Evolutionary conservation across 2,888 invertebrate genomes (phyloP).

Genomic region (Danaus chrysippus): DNA sequence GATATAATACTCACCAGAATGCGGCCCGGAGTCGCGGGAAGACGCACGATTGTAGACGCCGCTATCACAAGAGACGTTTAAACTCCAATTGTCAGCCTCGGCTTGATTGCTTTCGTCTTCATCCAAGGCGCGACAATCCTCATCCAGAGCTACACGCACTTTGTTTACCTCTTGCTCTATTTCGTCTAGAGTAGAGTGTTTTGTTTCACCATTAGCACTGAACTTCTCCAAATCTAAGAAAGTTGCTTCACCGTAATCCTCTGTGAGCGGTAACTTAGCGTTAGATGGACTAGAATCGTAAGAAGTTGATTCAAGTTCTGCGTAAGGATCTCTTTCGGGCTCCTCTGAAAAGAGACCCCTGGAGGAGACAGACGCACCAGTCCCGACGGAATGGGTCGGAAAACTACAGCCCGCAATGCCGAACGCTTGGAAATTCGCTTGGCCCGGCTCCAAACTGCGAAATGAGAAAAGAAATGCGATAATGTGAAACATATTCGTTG

Average conservation of each 20-base stretch:
- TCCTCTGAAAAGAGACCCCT: conserved; percentile 54
- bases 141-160: conserved; percentile 71
- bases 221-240: conserved; percentile 71
- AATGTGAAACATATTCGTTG: conserved; percentile 65
- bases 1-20: conserved; percentile 63
- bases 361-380: conserved; percentile 62
- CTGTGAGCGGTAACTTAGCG: conserved; percentile 42
- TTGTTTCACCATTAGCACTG: conserved; percentile 49
- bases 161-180: conserved; percentile 74
- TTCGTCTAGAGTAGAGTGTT: conserved; percentile 69
- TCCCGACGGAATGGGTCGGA: conserved; percentile 72
- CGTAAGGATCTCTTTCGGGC: conserved; percentile 61
- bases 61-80: conserved; percentile 79
- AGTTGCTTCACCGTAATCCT: conserved; percentile 62
- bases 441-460: conserved; percentile 80
- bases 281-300: conserved; percentile 51
- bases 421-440: conserved; percentile 77
- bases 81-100: conserved; percentile 73
- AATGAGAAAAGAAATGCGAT: conserved; percentile 77
- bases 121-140: conserved; percentile 71
- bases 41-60: conserved; percentile 80
- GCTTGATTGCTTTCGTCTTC: conserved; percentile 69
- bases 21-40: conserved; percentile 74
- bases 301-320: conserved; percentile 56
- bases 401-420: conserved; percentile 74